Evolutionary conservation across 2,113 vertebrate genomes (phyloP).

Genomic region (Seriola dumerili): DNA sequence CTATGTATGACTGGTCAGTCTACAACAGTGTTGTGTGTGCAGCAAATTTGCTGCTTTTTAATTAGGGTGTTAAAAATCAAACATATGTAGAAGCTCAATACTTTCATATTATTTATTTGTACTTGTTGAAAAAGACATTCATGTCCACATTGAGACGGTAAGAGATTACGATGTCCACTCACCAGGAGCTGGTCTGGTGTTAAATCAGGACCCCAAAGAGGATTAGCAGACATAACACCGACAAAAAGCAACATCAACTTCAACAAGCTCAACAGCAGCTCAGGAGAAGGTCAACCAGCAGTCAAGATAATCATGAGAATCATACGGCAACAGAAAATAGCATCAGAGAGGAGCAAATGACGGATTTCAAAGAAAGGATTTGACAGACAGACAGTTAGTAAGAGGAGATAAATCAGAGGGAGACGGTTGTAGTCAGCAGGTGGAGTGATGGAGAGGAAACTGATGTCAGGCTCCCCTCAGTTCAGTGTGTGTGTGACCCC

Average conservation of each 20-base stretch:
- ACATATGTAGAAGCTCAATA: no score
- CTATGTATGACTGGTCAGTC: no score
- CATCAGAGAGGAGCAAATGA: background rate
- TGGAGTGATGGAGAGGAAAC: constrained; percentile 56
- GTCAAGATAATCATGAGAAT: constrained; percentile 16
- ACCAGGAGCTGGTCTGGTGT: no score
- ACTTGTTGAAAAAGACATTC: no score
- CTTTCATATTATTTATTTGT: no score
- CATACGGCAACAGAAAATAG: background rate
- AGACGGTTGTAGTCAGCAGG: constrained; percentile 46
- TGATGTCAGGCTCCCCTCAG: constrained; percentile 51
- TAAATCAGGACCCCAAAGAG: background rate
- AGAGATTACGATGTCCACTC: no score
- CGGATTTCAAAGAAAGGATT: background rate
- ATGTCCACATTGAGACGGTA: no score
- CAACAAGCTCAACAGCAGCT: constrained; percentile 21
- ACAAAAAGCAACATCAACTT: constrained; percentile 7
- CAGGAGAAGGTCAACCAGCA: constrained; percentile 30
- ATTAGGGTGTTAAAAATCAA: no score
- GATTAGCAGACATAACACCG: constrained; percentile 20
- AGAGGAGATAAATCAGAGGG: constrained; percentile 53
- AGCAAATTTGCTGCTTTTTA: no score
- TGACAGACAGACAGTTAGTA: constrained; percentile 19
- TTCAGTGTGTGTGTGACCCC: constrained; percentile 35
- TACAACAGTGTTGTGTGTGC: no score